phyloP scores from a whole-genome alignment of 2,113 vertebrate species.

The Martes martes region DNA sequence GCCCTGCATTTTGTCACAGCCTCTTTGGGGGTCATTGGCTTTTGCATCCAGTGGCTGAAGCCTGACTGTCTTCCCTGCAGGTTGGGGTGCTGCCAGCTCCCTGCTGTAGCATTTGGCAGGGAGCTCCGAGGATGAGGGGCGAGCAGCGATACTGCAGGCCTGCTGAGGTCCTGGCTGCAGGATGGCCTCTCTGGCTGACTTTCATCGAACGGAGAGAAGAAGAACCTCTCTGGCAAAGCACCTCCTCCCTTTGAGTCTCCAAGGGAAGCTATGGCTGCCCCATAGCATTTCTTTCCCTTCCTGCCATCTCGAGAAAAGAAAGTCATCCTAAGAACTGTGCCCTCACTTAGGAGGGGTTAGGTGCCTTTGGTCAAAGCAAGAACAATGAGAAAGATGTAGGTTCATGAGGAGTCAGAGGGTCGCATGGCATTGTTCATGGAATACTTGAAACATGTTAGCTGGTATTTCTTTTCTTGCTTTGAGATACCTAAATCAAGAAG shows the following conservation, averaged over 20 bases:
- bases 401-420: background rate
- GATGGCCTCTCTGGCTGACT: background rate
- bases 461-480: background rate
- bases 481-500: background rate
- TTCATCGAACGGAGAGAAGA: background rate
- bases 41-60: conserved; percentile 39
- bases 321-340: background rate
- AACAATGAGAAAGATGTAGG: background rate
- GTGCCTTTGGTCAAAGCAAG: background rate
- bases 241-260: background rate
- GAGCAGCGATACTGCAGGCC: background rate
- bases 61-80: background rate
- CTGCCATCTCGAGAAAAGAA: background rate
- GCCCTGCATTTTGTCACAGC: background rate
- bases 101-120: conserved; percentile 28
- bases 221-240: background rate
- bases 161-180: background rate
- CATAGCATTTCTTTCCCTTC: background rate
- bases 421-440: background rate
- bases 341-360: background rate
- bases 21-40: background rate
- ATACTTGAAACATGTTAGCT: background rate
- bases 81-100: conserved; percentile 2
- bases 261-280: background rate
- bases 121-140: background rate